Percentiles rank a stretch among this genome's conserved stretches.
These are phyloP conservation scores for Lutjanus campechanus DNA, from an alignment of 2,797 vertebrate species.

Conservation along the genomic window DNA sequence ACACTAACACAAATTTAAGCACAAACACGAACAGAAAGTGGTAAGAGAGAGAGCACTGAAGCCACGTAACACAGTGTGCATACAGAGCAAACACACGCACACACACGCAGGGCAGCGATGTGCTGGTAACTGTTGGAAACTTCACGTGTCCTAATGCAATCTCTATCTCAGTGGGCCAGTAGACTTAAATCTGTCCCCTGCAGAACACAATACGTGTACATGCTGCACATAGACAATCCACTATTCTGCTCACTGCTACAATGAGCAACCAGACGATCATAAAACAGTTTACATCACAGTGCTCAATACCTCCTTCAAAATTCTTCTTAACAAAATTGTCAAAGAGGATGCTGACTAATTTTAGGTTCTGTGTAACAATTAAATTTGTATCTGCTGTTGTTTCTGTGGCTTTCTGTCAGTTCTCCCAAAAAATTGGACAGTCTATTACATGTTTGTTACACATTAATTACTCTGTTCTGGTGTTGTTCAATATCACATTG, in stretches of 20 bases:
- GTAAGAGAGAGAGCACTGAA: constrained; percentile 39
- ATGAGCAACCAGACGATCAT: constrained; percentile 6
- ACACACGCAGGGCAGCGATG: constrained; percentile 60
- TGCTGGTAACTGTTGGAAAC: constrained; percentile 72
- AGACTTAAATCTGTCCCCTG: constrained; percentile 77
- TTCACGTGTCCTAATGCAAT: constrained; percentile 80
- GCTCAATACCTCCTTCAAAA: constrained; percentile 8
- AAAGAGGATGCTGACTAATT: not conserved
- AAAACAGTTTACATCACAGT: constrained; percentile 18
- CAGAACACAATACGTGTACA: constrained; percentile 65
- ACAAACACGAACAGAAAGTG: constrained; percentile 54
- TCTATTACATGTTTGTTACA: not conserved
- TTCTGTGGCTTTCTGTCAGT: not conserved
- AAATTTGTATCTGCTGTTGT: not conserved
- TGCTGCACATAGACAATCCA: constrained; percentile 52
- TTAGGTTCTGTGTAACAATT: not conserved
- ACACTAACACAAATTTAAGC: constrained; percentile 62
- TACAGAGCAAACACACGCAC: constrained; percentile 47
- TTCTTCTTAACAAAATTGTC: not conserved
- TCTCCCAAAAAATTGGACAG: not conserved
- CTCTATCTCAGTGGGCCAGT: constrained; percentile 78
- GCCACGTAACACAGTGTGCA: constrained; percentile 40
- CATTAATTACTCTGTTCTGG: not conserved
- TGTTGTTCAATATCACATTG: not conserved
- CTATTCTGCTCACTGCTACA: constrained; percentile 33